Evolutionary conservation across 2,797 vertebrate genomes (phyloP).

Genomic region (Pangasius larnaudii): DNA sequence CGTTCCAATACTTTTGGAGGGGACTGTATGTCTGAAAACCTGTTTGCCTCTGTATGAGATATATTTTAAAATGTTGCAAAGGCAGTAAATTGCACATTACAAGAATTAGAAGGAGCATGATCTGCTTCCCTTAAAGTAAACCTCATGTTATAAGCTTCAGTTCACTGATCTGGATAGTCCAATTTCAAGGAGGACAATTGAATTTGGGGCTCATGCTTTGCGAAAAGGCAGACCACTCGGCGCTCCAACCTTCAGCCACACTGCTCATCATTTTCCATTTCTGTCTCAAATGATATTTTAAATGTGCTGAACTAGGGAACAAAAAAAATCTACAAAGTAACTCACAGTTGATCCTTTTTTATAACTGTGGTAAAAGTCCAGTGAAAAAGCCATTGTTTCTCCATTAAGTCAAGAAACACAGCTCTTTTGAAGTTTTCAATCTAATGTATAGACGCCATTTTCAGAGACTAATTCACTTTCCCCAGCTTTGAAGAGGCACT

Average conservation of each 20-base stretch:
- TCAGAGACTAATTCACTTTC: conserved; percentile 38
- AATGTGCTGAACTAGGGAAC: conserved; percentile 9
- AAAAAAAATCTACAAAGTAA: not conserved
- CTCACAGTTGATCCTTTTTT: conserved; percentile 18
- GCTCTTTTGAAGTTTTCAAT: conserved; percentile 24
- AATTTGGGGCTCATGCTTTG: conserved; percentile 21
- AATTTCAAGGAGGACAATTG: conserved; percentile 53
- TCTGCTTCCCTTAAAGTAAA: conserved; percentile 26
- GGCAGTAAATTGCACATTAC: conserved; percentile 16
- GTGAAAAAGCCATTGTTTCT: conserved; percentile 34
- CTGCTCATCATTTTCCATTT: conserved; percentile 41
- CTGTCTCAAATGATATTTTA: conserved; percentile 37
- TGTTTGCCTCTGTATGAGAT: not conserved
- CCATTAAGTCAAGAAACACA: conserved; percentile 23
- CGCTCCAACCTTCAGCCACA: conserved; percentile 53
- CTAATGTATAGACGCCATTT: conserved; percentile 41
- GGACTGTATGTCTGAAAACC: not conserved
- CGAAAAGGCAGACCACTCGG: conserved; percentile 58
- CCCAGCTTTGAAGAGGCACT: conserved; percentile 32
- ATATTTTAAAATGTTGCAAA: not conserved
- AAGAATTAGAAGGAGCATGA: conserved; percentile 10
- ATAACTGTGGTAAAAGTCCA: conserved; percentile 6
- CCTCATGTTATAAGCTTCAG: conserved; percentile 58
- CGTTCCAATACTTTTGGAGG: not conserved
- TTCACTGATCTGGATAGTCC: conserved; percentile 64